These are phyloP conservation scores for Piaya cayana DNA, from an alignment of 2,113 vertebrate genomes.

Conservation along the genomic window DNA sequence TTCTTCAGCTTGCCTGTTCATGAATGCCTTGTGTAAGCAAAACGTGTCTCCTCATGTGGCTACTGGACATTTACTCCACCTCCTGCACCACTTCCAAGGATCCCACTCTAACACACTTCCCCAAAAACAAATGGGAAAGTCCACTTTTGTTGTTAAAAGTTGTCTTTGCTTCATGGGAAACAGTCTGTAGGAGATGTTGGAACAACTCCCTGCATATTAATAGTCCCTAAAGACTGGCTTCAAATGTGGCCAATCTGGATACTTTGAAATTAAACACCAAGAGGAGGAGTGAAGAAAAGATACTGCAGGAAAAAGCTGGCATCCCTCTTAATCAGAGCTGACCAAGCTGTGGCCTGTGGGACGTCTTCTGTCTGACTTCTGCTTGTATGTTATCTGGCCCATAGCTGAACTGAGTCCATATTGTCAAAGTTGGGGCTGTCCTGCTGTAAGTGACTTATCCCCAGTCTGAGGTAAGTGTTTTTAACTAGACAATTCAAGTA, in stretches of 20 bases:
- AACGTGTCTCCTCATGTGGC: conserved; percentile 9
- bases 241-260: neutral
- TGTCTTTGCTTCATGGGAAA: neutral
- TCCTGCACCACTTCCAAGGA: conserved; percentile 12
- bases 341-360: neutral
- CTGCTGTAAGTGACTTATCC: neutral
- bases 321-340: neutral
- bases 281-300: neutral
- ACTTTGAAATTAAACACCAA: neutral
- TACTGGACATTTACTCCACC: neutral
- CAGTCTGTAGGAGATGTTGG: neutral
- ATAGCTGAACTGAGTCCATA: neutral
- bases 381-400: neutral
- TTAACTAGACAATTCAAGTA: neutral
- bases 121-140: neutral
- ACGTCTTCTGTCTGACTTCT: neutral
- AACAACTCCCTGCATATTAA: neutral
- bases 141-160: neutral
- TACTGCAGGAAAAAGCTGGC: neutral
- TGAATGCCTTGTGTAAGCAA: conserved; percentile 44
- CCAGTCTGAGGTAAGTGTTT: neutral
- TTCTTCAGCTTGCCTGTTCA: conserved; percentile 43
- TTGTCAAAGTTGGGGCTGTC: neutral
- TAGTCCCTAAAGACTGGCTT: neutral
- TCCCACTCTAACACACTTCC: neutral